A percentile compares a stretch with the other conserved stretches of the same genome.
These are phyloP conservation scores for Scalopus aquaticus DNA, from an alignment of 2,113 vertebrate genomes.

Conservation along the genomic window DNA sequence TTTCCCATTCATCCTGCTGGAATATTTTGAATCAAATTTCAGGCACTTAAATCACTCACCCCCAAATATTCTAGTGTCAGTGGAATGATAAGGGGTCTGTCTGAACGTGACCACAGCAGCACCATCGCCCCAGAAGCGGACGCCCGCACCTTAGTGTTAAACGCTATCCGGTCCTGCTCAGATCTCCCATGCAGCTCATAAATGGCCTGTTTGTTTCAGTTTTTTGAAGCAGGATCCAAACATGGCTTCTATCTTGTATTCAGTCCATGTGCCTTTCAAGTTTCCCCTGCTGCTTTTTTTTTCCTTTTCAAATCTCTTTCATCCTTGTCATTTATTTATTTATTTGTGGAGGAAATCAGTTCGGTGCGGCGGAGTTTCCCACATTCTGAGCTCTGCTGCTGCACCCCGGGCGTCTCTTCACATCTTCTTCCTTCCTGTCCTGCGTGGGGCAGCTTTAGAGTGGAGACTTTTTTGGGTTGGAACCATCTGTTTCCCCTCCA, in stretches of 20 bases:
- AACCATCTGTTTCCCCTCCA: neutral
- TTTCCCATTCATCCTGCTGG: neutral
- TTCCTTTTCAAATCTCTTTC: neutral
- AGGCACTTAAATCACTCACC: neutral
- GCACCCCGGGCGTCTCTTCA: rapidly evolving
- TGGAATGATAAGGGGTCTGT: neutral
- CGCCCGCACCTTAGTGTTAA: rapidly evolving
- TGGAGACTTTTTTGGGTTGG: neutral
- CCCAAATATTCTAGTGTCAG: neutral
- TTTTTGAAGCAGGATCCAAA: neutral
- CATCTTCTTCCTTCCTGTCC: neutral
- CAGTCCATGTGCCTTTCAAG: neutral
- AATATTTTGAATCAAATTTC: neutral
- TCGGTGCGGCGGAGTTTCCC: neutral
- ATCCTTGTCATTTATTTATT: neutral
- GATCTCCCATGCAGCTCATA: rapidly evolving
- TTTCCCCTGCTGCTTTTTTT: neutral
- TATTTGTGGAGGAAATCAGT: neutral
- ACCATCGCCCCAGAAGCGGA: neutral
- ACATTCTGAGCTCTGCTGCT: neutral
- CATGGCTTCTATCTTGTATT: rapidly evolving
- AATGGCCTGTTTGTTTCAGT: neutral
- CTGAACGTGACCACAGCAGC: neutral
- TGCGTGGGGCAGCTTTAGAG: rapidly evolving
- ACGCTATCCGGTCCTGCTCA: rapidly evolving